Evolutionary conservation across 2,797 vertebrate genomes (phyloP).

Genomic region (Sarcophilus harrisii): DNA sequence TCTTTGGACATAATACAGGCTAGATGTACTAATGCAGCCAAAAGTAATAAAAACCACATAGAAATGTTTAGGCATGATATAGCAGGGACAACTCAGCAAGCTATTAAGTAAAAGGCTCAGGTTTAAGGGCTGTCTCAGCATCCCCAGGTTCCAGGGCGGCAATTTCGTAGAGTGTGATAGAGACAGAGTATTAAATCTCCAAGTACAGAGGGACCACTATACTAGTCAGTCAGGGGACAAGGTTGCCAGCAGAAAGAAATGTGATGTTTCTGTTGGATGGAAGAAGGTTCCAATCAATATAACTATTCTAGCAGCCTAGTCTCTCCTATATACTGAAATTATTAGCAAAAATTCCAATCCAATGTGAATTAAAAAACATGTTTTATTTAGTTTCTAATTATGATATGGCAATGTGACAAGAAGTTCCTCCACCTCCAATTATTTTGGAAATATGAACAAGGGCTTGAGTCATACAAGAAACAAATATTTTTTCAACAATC

Average conservation of each 20-base stretch:
- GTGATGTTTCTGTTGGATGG: slow-evolving; percentile 71
- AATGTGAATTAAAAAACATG: slow-evolving; percentile 58
- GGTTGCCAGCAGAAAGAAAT: slow-evolving; percentile 73
- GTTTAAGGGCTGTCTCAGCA: slow-evolving; percentile 70
- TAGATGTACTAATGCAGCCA: slow-evolving; percentile 60
- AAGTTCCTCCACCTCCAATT: not conserved
- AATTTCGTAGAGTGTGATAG: slow-evolving; percentile 62
- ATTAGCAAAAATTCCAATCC: slow-evolving; percentile 53
- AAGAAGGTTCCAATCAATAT: slow-evolving; percentile 56
- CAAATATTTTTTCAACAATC: slow-evolving; percentile 35
- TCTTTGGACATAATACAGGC: slow-evolving; percentile 61
- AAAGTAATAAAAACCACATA: slow-evolving; percentile 71
- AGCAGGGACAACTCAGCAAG: slow-evolving; percentile 58
- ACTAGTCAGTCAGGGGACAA: slow-evolving; percentile 59
- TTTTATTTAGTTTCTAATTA: slow-evolving; percentile 60
- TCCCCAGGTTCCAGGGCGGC: slow-evolving; percentile 51
- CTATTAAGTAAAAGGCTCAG: slow-evolving; percentile 62
- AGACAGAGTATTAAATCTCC: slow-evolving; percentile 65
- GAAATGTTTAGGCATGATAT: slow-evolving; percentile 68
- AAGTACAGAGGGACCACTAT: slow-evolving; percentile 65
- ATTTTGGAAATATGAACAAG: slow-evolving; percentile 36
- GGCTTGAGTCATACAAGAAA: slow-evolving; percentile 10
- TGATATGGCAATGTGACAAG: not conserved
- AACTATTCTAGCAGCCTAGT: slow-evolving; percentile 20
- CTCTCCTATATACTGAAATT: slow-evolving; percentile 45